Evolutionary conservation across 2,888 invertebrate species (phyloP).

Genomic region (Malthinus flaveolus): DNA sequence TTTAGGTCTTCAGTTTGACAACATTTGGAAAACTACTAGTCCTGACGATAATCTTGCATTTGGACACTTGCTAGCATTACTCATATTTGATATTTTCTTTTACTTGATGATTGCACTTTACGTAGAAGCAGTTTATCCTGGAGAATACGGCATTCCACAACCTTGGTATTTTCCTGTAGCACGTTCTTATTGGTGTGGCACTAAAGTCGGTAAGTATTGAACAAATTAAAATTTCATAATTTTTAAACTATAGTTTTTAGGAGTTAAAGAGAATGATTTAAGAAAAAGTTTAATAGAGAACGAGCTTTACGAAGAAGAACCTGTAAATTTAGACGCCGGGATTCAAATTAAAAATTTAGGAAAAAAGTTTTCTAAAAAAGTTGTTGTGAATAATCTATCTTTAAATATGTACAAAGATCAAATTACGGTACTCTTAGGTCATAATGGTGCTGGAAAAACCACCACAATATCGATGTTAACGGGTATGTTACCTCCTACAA

Average conservation of each 20-base stretch:
- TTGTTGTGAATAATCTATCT: slow-evolving; percentile 70
- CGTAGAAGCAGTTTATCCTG: slow-evolving; percentile 83
- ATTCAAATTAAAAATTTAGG: slow-evolving; percentile 61
- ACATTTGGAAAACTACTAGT: slow-evolving; percentile 63
- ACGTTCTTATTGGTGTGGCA: slow-evolving; percentile 15
- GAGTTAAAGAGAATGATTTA: neutral
- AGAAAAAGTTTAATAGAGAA: slow-evolving; percentile 38
- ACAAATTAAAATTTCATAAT: neutral
- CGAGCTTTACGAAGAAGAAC: slow-evolving; percentile 59
- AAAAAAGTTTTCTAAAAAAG: slow-evolving; percentile 63
- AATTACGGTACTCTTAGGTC: slow-evolving; percentile 80
- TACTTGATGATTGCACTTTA: slow-evolving; percentile 81
- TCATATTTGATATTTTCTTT: slow-evolving; percentile 68
- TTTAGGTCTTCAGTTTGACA: slow-evolving; percentile 65
- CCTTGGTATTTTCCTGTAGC: slow-evolving; percentile 21
- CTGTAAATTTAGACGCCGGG: slow-evolving; percentile 55
- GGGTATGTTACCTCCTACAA: slow-evolving; percentile 69
- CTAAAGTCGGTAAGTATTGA: neutral
- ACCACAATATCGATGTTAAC: slow-evolving; percentile 93
- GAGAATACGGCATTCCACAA: slow-evolving; percentile 48
- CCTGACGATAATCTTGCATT: slow-evolving; percentile 71
- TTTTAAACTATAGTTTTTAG: neutral
- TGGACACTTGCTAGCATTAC: slow-evolving; percentile 71
- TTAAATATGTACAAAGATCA: slow-evolving; percentile 86
- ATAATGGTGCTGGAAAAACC: slow-evolving; percentile 90